Evolutionary conservation across 1,140 invertebrate genomes (phyloP), one percentile per base, ranked within the genome.

Genomic region (Pachypsylla venusta): DNA sequence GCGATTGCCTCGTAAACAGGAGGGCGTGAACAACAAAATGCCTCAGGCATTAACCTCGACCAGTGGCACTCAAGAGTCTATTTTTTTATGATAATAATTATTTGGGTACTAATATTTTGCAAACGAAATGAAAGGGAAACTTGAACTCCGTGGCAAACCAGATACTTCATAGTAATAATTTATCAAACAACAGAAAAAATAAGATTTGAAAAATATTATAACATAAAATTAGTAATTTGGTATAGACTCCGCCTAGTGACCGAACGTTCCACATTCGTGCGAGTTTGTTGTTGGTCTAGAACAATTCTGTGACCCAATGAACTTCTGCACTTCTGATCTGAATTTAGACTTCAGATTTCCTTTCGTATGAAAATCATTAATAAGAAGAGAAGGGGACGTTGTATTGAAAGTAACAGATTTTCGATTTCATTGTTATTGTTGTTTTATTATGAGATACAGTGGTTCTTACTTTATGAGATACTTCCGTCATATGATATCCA

Each of bases 201-300:
- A n/a, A n/a, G n/a, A n/a, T n/a, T n/a, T n/a, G n/a, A n/a, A n/a
- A n/a, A n/a, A n/a, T n/a, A n/a, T n/a, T n/a, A n/a, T n/a, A n/a
- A n/a, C n/a, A n/a, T n/a, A n/a, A n/a, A n/a, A n/a, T n/a, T n/a
- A n/a, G n/a, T n/a, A n/a, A n/a, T n/a, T n/a, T n/a, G n/a, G n/a
- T n/a, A n/a, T 48, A 48, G 42, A 19, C 42, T n/a, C 42, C 42
- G 42, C 42, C 42, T 48, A 7, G n/a, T 48, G 42, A 48, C 42
- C 42, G 42, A 48, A 5, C 42, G 42, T 19, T 48, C 42, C n/a
- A n/a, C 16, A 48, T 48, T 48, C 42, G 22, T n/a, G 16, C n/a
- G 42, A 48, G 42, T 48, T 48, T n/a, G 42, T n/a, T 19, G 42
- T 10, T 48, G 22, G 42, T 10, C 42, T 48, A 19, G n/a, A 7